These are phyloP conservation scores for Gisinianus flammeolus DNA, from an alignment of 2,888 invertebrate species.

Conservation along the genomic window DNA sequence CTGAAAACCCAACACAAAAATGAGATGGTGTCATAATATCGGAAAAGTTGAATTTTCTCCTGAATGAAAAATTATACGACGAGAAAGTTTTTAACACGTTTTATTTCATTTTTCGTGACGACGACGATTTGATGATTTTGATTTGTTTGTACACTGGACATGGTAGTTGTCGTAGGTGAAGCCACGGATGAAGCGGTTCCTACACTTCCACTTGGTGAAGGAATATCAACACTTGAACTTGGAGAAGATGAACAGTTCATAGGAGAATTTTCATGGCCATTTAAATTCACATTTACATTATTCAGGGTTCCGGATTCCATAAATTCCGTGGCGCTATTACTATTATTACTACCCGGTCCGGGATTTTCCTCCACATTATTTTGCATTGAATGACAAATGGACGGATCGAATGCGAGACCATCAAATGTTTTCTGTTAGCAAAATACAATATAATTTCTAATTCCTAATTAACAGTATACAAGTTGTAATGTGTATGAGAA, in stretches of 20 bases:
- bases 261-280: constrained; percentile 1
- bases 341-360: background rate
- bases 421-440: background rate
- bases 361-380: background rate
- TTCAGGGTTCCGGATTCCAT: background rate
- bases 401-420: constrained; percentile 15
- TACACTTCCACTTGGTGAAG: background rate
- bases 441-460: background rate
- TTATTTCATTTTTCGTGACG: constrained; percentile 29
- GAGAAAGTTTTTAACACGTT: constrained; percentile 34
- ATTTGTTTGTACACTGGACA: background rate
- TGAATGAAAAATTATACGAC: constrained; percentile 16
- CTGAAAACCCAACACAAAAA: background rate
- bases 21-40: background rate
- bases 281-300: background rate
- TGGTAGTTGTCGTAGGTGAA: background rate
- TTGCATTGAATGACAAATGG: background rate
- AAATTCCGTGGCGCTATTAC: background rate
- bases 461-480: background rate
- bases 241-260: background rate
- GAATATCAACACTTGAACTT: background rate
- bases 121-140: background rate
- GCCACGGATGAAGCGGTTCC: background rate
- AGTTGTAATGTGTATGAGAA: background rate
- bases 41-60: background rate